These are phyloP conservation scores for Bombus affinis DNA, from an alignment of 1,140 invertebrate genomes.

Conservation along the genomic window DNA sequence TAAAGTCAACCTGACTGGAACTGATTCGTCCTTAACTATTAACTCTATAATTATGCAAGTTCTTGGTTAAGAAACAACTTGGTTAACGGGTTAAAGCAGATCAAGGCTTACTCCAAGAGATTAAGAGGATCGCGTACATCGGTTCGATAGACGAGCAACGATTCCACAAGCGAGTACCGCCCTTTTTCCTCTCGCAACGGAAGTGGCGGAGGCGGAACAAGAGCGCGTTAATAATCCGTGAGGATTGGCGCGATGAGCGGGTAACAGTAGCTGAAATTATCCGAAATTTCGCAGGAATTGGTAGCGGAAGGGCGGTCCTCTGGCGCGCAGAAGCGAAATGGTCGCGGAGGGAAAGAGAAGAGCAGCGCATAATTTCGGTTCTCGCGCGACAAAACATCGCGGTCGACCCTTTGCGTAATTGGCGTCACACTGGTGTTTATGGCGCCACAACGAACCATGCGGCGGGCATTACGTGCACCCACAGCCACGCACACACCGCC, in stretches of 20 bases:
- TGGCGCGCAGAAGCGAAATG: not conserved
- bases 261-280: constrained; percentile 56
- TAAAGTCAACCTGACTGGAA: constrained; percentile 9
- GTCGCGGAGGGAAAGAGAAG: not conserved
- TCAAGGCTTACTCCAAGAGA: not conserved
- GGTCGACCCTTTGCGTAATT: constrained; percentile 74
- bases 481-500: not conserved
- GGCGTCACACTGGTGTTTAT: constrained; percentile 73
- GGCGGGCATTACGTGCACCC: constrained; percentile 30
- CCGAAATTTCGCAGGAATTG: constrained; percentile 64
- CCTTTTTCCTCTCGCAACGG: not conserved
- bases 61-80: not conserved
- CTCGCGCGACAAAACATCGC: constrained; percentile 70
- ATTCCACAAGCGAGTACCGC: not conserved
- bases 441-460: constrained; percentile 46
- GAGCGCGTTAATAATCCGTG: constrained; percentile 43
- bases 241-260: not conserved
- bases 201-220: not conserved
- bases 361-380: constrained; percentile 69
- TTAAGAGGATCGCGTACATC: not conserved
- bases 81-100: no score
- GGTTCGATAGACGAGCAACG: not conserved
- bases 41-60: not conserved
- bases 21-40: not conserved
- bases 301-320: constrained; percentile 32